Conservation (phyloP, 1,140 invertebrate genomes). For the Bombyx mandarina region DNA sequence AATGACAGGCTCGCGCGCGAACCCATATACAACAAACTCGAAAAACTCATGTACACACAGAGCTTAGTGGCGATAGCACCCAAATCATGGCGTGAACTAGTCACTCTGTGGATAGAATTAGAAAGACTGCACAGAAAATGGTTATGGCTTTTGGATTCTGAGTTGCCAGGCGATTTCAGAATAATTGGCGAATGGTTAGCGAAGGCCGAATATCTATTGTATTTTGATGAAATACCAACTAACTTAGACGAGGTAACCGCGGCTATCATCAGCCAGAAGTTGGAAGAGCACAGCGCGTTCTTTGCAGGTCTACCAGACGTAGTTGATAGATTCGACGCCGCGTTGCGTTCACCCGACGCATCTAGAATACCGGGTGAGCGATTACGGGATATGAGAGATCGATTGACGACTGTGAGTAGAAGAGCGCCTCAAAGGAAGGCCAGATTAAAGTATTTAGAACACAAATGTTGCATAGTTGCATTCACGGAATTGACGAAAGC, state of each 20-base stretch:
- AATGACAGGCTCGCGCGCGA: slow-evolving; percentile 79
- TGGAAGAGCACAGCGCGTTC: slow-evolving; percentile 92
- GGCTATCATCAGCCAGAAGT: slow-evolving; percentile 85
- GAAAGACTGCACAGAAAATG: slow-evolving; percentile 85
- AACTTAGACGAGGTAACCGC: slow-evolving; percentile 90
- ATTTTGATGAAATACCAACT: slow-evolving; percentile 85
- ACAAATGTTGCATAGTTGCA: slow-evolving; percentile 92
- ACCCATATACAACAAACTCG: slow-evolving; percentile 79
- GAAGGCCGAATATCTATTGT: slow-evolving; percentile 86
- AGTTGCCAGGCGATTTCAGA: slow-evolving; percentile 86
- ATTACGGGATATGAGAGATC: slow-evolving; percentile 82
- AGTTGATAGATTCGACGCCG: slow-evolving; percentile 81
- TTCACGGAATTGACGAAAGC: slow-evolving; percentile 91
- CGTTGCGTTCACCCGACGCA: slow-evolving; percentile 73
- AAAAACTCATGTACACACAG: slow-evolving; percentile 82
- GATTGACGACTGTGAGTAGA: slow-evolving; percentile 80
- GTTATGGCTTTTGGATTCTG: slow-evolving; percentile 88
- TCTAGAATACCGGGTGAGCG: slow-evolving; percentile 82
- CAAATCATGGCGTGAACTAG: slow-evolving; percentile 85
- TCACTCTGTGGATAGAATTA: slow-evolving; percentile 82
- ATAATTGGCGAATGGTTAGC: slow-evolving; percentile 91
- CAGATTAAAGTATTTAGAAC: slow-evolving; percentile 89
- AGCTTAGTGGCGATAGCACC: slow-evolving; percentile 83
- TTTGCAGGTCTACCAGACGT: slow-evolving; percentile 87
- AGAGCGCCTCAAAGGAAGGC: slow-evolving; percentile 83